Evolutionary conservation across 1,140 invertebrate species (phyloP), one percentile per base, ranked within the genome.

Genomic region (silkworm (Bombyx mori)): DNA sequence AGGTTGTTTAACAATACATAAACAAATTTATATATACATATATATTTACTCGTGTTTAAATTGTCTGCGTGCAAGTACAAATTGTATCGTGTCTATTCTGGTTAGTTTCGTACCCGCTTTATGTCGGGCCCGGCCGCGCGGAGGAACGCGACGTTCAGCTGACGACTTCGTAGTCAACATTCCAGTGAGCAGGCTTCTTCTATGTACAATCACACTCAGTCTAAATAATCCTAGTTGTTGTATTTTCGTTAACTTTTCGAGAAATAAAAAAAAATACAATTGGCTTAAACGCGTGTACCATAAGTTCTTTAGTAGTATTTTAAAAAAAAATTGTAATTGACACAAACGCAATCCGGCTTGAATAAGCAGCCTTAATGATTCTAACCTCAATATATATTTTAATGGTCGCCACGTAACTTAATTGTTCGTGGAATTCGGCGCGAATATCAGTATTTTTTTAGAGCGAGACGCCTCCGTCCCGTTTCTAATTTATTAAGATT

Each of bases 61-160:
- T 71, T 71, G 73, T 77, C 62, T 67, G 68, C 66, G 75, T 80
- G 73, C 81, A 79, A 82, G 82, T 86, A 84, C 82, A 86, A 86
- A 58, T 71, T 75, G 69, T 79, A 70, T 76, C 71, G 69, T 82
- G 71, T 66, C 73, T 75, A 77, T 69, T 76, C 73, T 70, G 2
- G 26, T 35, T 35, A 5, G 26, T 35, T 35, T 51, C 50, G 50
- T 51, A 51, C 3, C 5, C 42, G 42, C 50, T 51, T 35, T 7
- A 68, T 57, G 12, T 18, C 26, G 68, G 73, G 64, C 66, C 63
- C 65, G 69, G 75, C 70, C 73, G 67, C 66, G 69, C 63, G 60
- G 60, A 60, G 70, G 66, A 54, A 60, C 54, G 58, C 56, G 47
- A 26, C 7, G 2, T 35, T 35, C 26, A 35, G 12, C 12, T 4